These are phyloP conservation scores for Penelope pileata DNA, from an alignment of 2,113 vertebrate genomes.

Conservation along the genomic window DNA sequence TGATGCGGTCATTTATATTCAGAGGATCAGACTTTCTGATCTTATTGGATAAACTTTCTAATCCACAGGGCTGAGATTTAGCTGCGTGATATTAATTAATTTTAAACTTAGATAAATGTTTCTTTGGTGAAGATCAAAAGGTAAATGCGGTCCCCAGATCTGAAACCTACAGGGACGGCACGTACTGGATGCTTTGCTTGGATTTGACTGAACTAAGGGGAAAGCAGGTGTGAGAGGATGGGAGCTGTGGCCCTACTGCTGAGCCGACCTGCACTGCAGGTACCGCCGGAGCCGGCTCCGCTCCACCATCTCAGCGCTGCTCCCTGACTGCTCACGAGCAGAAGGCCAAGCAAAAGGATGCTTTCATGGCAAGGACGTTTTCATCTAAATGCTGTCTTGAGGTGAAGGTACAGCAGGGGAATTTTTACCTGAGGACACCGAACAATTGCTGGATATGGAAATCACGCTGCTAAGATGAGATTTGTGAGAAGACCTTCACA, in stretches of 20 bases:
- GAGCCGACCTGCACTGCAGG: neutral
- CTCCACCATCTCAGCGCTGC: neutral
- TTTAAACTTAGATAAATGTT: constrained; percentile 63
- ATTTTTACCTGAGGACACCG: neutral
- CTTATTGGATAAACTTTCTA: constrained; percentile 65
- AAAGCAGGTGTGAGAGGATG: neutral
- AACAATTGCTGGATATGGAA: neutral
- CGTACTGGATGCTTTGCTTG: neutral
- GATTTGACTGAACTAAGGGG: neutral
- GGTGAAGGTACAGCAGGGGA: neutral
- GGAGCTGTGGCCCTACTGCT: neutral
- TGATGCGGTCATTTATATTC: constrained; percentile 64
- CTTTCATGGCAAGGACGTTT: neutral
- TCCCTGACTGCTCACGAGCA: neutral
- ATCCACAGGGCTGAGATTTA: constrained; percentile 59
- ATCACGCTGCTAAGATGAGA: neutral
- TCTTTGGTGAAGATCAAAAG: constrained; percentile 33
- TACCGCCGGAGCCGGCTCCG: neutral
- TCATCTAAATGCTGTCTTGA: neutral
- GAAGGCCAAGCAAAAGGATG: neutral
- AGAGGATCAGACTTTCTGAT: constrained; percentile 38
- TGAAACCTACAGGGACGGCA: neutral
- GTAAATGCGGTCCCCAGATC: constrained; percentile 5
- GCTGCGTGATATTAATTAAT: constrained; percentile 52
- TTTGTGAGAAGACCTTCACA: neutral